phyloP scores from a whole-genome alignment of 2,113 vertebrate species.

The Salvelinus alpinus region DNA sequence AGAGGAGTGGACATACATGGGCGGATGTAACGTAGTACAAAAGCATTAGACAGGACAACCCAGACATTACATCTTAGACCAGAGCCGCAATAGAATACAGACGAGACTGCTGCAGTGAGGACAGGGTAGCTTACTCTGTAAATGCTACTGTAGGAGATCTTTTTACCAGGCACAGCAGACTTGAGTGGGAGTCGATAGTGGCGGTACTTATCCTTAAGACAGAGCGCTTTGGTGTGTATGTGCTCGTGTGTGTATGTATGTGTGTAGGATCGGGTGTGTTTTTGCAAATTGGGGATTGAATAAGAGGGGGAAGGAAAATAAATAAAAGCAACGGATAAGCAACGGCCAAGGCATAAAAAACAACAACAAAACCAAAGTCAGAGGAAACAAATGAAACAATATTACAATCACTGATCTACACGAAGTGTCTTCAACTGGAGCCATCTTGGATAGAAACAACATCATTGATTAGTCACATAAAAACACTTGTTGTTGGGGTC shows the following conservation, averaged over 20 bases:
- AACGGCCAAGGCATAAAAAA: constrained; percentile 29
- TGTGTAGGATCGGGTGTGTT: neutral
- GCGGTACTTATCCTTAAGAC: neutral
- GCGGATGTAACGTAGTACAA: neutral
- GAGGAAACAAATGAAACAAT: constrained; percentile 23
- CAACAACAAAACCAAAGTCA: constrained; percentile 15
- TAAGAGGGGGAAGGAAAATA: neutral
- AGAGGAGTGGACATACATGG: neutral
- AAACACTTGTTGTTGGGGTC: constrained; percentile 43
- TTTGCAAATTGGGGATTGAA: neutral
- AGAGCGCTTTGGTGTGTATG: neutral
- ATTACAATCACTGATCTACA: constrained; percentile 67
- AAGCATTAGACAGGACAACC: neutral
- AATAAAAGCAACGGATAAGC: constrained; percentile 8
- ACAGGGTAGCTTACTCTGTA: neutral
- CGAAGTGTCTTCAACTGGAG: constrained; percentile 57
- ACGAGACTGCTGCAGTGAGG: neutral
- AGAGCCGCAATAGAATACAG: neutral
- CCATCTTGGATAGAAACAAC: constrained; percentile 61
- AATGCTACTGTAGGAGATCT: neutral
- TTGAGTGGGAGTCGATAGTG: neutral
- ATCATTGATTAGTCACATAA: neutral
- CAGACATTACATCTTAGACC: neutral
- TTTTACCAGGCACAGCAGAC: neutral
- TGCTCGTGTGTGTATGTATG: neutral